Percentiles rank a stretch among this genome's conserved stretches.
These are phyloP conservation scores for Propithecus perrieri DNA, from an alignment of 2,797 vertebrate species.

Conservation along the genomic window DNA sequence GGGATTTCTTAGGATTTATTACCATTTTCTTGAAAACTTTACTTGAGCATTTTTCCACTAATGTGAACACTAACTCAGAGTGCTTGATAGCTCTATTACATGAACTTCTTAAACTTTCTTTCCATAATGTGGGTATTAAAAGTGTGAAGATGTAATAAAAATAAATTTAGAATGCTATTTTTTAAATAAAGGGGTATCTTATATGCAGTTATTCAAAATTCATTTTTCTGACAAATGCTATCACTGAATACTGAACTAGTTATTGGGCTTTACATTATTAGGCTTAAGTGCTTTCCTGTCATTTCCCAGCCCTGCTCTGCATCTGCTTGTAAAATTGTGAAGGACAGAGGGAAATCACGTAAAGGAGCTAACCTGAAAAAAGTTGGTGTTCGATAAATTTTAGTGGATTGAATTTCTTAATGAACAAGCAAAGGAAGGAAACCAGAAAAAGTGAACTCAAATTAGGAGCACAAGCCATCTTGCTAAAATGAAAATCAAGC, in stretches of 20 bases:
- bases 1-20: slow-evolving; percentile 23
- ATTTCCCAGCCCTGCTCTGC: background rate
- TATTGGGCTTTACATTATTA: background rate
- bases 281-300: background rate
- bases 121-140: background rate
- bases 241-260: background rate
- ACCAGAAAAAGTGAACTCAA: background rate
- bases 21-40: slow-evolving; percentile 42
- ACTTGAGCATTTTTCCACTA: background rate
- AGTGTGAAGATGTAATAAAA: background rate
- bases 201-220: background rate
- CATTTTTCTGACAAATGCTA: background rate
- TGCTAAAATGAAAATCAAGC: background rate
- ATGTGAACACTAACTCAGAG: background rate
- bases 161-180: slow-evolving; percentile 24
- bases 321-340: background rate
- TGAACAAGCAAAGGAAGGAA: background rate
- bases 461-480: background rate
- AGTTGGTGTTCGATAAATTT: background rate
- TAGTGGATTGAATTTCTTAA: slow-evolving; percentile 6
- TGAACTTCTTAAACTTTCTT: slow-evolving; percentile 23
- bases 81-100: background rate
- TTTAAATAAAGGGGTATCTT: background rate
- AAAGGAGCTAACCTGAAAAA: background rate
- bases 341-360: background rate